These are phyloP conservation scores for Cololabis saira DNA, from an alignment of 2,113 vertebrate species.

Conservation along the genomic window DNA sequence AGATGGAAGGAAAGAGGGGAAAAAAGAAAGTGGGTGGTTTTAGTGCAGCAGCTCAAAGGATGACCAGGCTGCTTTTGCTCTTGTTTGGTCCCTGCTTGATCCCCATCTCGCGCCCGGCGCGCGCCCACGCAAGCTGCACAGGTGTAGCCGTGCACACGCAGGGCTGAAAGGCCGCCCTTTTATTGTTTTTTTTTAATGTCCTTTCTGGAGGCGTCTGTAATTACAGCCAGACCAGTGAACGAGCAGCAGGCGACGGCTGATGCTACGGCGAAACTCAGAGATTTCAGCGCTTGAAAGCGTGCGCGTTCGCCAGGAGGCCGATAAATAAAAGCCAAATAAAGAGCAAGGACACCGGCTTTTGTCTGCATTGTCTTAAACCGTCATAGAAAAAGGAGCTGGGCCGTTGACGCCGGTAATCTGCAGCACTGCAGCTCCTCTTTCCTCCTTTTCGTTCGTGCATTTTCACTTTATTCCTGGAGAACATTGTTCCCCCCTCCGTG, in stretches of 20 bases:
- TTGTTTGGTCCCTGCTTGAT: constrained; percentile 51
- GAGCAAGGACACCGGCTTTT: constrained; percentile 32
- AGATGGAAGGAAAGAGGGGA: constrained; percentile 1
- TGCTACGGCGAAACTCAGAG: constrained; percentile 34
- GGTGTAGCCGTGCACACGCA: constrained; percentile 4
- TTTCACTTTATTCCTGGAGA: not conserved
- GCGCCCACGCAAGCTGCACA: constrained; percentile 40
- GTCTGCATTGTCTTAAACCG: constrained; percentile 25
- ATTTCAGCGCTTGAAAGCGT: constrained; percentile 32
- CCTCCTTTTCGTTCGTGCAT: not conserved
- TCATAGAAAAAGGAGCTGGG: constrained; percentile 13
- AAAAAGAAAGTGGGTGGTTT: constrained; percentile 37
- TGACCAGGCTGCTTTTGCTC: constrained; percentile 31
- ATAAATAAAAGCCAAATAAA: constrained; percentile 9
- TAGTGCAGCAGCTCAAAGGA: constrained; percentile 40
- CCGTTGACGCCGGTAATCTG: constrained; percentile 9
- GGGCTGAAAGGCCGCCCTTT: constrained; percentile 41
- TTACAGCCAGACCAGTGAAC: constrained; percentile 46
- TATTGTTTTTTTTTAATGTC: constrained; percentile 50
- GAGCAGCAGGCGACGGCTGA: constrained; percentile 41
- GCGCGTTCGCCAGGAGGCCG: not conserved
- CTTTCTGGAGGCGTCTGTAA: constrained; percentile 57
- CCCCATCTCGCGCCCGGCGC: constrained; percentile 29
- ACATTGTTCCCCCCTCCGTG: too few relatives aligned
- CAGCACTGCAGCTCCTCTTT: constrained; percentile 1